Evolutionary conservation across 2,888 invertebrate genomes (phyloP), one percentile per base, ranked within the genome.

Genomic region (Euproctis similis): DNA sequence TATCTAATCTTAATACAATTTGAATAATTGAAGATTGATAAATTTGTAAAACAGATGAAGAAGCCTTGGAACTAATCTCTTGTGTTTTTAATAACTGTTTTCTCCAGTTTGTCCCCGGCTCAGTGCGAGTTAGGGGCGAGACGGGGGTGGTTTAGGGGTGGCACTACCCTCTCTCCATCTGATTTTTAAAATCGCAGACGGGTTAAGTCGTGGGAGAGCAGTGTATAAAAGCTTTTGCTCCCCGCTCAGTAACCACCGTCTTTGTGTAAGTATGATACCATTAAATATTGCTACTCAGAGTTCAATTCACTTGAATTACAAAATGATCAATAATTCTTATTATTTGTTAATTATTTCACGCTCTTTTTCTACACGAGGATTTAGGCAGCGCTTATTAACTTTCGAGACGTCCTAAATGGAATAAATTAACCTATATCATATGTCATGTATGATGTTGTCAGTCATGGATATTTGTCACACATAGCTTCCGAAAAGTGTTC

Each of bases 151-250:
- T 25, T n/a, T 16, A 3, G 24, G 52, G 49, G 42, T 45, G 46
- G 34, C 35, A n/a, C n/a, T n/a, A n/a, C 37, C 40, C 64, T 70
- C 64, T 62, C 62, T 66, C 66, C 64, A 65, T 52, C 64, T 69
- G 80, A 78, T 78, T 77, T 77, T 72, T 54, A 68, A 77, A 81
- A 75, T 72, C 75, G 63, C 72, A 75, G 73, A 72, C 73, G 76
- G 77, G 74, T 72, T 76, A 75, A 71, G 59, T 68, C 60, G 52
- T 53, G 50, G 50, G 55, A 53, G 51, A 39, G 37, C 40, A 39
- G 46, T n/a, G n/a, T 44, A 46, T 42, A 46, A 46, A 51, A 53
- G 44, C 40, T 52, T 43, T 49, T 48, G 46, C 52, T 48, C 57
- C 48, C 21, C 30, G 26, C 48, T 46, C 46, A 28, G 44, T 47